Evolutionary conservation across 23 tunicate genomes (phyloP).

Genomic region (Phallusia fumigata): DNA sequence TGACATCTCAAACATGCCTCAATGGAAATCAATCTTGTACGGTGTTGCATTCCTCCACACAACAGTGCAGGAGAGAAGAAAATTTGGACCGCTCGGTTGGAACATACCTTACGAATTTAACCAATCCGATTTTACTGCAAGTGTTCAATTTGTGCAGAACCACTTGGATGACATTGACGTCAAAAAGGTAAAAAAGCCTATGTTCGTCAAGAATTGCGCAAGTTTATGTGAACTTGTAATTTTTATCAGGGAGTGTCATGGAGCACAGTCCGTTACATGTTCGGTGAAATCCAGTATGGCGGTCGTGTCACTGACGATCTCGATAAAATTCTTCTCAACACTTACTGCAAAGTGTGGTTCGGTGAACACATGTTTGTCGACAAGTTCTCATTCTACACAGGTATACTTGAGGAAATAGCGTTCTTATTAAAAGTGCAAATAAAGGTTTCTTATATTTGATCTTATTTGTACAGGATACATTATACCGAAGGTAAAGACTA

Average conservation of each 20-base stretch:
- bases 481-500: slow-evolving; percentile 66
- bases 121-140: slow-evolving; percentile 82
- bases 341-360: slow-evolving; percentile 79
- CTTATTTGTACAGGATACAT: slow-evolving; percentile 34
- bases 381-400: slow-evolving; percentile 70
- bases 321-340: slow-evolving; percentile 80
- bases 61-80: slow-evolving; percentile 80
- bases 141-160: slow-evolving; percentile 83
- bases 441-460: not conserved
- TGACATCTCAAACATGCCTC: slow-evolving; percentile 85
- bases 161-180: slow-evolving; percentile 89
- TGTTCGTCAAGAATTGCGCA: not conserved
- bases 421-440: no score
- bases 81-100: slow-evolving; percentile 91
- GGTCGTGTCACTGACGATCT: slow-evolving; percentile 90
- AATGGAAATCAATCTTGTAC: slow-evolving; percentile 84
- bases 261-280: slow-evolving; percentile 88
- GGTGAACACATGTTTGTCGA: slow-evolving; percentile 80
- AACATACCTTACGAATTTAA: slow-evolving; percentile 91
- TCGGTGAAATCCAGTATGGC: slow-evolving; percentile 88
- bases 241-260: slow-evolving; percentile 54
- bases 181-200: slow-evolving; percentile 42
- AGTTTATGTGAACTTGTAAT: not conserved
- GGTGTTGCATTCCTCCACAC: slow-evolving; percentile 85
- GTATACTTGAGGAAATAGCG: slow-evolving; percentile 8